Percentiles rank a stretch among this genome's conserved stretches.
Evolutionary conservation across 2,888 invertebrate species (phyloP).

Genomic region (Dichetophora obliterata): DNA sequence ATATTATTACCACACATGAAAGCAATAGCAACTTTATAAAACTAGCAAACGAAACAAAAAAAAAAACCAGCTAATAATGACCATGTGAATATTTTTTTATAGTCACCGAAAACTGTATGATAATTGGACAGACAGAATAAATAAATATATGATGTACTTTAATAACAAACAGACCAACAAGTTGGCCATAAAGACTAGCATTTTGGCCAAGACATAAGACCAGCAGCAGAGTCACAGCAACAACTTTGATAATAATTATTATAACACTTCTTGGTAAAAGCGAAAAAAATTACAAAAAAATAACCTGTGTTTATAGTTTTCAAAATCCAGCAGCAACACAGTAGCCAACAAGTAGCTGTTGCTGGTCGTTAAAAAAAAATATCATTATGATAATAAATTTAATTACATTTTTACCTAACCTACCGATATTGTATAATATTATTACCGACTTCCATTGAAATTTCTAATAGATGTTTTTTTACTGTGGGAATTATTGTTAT

Average conservation of each 20-base stretch:
- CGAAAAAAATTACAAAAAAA: neutral
- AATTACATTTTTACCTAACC: constrained; percentile 10
- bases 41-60: neutral
- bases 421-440: neutral
- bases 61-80: constrained; percentile 28
- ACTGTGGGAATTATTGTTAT: constrained; percentile 30
- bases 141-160: constrained; percentile 4
- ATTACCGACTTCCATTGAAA: constrained; percentile 22
- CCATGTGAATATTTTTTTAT: constrained; percentile 33
- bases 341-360: constrained; percentile 13
- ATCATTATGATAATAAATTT: constrained; percentile 35
- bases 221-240: neutral
- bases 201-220: constrained; percentile 9
- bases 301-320: neutral
- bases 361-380: constrained; percentile 22
- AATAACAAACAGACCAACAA: neutral
- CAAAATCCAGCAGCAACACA: constrained; percentile 4
- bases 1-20: constrained; percentile 24
- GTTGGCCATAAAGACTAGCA: constrained; percentile 13
- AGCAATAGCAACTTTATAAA: neutral
- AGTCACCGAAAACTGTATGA: constrained; percentile 17
- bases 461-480: constrained; percentile 7
- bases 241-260: constrained; percentile 15
- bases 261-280: constrained; percentile 33
- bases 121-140: constrained; percentile 13